Base-by-base conservation (phyloP, 2,888 invertebrate species). In the Bembecia ichneumoniformis region DNA sequence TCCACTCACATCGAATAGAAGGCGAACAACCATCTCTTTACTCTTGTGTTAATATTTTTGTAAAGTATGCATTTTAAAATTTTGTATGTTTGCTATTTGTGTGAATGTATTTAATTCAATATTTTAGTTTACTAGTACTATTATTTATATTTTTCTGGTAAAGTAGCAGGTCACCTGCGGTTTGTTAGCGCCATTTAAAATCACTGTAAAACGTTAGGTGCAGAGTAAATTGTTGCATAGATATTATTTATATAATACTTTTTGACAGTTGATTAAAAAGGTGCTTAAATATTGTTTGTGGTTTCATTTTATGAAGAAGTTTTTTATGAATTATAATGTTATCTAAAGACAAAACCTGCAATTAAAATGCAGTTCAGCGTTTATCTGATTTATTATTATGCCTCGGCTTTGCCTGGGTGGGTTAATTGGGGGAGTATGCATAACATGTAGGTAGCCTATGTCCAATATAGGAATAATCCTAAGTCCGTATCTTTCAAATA, bases 241-340 rank as follows among this genome's bases (percentile, higher is more conserved):
- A 75, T 76, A 74, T 77, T 78, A 78, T 78, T 77, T 79, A 69
- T 78, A 75, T 71, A 73, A 74, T 76, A 77, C 68, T 74, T 80
- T 80, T 79, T 80, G 82, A 82, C 78, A 76, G 77, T 81, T 71
- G 72, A 84, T 76, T 83, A 84, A 82, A 81, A 81, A 82, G 84
- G 86, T 87, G 86, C 86, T 84, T 87, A 9, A 80, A 66, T 69
- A 75, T 68, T 58, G n/a, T 40, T 13, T 69, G 60, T 43, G 44
- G 47, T 47, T 51, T 46, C 35, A 47, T 47, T 35, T 20, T 11
- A n/a, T 47, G 3, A 10, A 20, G 3, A 10, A 20, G 20, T 40
- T n/a, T 20, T 20, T 20, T 20, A 20, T 28, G 1, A 0, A 28
- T 28, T 28, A 7, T 9, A 28, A 28, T 20, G 20, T 17, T 17